A percentile compares a stretch with the other conserved stretches of the same genome.
These are phyloP conservation scores for Yoshiicerus persimilis DNA, from an alignment of 1,140 invertebrate genomes.

Conservation along the genomic window DNA sequence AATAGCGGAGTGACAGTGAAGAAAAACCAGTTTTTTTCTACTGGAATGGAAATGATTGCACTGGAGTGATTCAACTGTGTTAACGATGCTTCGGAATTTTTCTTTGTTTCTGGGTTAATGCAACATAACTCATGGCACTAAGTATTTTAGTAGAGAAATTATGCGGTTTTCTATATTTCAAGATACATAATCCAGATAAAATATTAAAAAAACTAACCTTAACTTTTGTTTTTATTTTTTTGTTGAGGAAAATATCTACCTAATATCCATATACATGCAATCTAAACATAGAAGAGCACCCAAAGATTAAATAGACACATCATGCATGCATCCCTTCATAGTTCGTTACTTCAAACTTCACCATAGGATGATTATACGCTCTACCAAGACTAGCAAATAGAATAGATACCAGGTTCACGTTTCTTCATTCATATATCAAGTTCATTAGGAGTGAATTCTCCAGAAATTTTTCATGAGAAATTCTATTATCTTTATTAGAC, in stretches of 20 bases:
- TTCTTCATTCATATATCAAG: neutral
- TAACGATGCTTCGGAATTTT: neutral
- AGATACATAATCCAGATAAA: neutral
- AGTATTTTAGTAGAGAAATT: neutral
- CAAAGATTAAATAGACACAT: neutral
- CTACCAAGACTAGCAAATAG: neutral
- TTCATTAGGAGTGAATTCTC: neutral
- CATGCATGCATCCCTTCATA: conserved; percentile 14
- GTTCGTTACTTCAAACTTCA: neutral
- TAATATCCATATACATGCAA: neutral
- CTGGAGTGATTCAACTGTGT: neutral
- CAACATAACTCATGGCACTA: neutral
- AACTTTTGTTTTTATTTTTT: neutral
- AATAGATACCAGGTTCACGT: no score
- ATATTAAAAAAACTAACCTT: neutral
- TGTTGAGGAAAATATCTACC: neutral
- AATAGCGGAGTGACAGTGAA: neutral
- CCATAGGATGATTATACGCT: neutral
- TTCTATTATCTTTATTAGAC: neutral
- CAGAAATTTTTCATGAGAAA: neutral
- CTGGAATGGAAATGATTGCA: neutral
- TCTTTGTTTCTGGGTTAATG: neutral
- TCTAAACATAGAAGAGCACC: neutral
- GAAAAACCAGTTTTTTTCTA: neutral
- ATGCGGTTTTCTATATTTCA: no score